Base-by-base conservation (phyloP, 2,113 vertebrate species). In the Jaculus jaculus region DNA sequence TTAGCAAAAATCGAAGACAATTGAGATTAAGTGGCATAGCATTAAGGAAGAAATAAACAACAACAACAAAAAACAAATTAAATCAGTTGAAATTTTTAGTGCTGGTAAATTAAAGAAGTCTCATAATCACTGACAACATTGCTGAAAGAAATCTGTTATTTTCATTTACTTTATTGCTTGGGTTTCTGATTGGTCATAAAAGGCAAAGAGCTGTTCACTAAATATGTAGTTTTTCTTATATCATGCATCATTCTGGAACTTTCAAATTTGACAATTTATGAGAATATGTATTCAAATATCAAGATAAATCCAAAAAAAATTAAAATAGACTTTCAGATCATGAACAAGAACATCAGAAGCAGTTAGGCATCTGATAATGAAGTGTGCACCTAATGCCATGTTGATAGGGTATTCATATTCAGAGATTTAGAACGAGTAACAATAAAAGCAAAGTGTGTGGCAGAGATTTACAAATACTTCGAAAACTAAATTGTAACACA, bases 131-230 rank as follows among this genome's bases (percentile, higher is more conserved):
- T 63, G 30, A 20, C 39, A 86, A 79, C 17, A 15, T 39, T 4
- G 6, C 82, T 83, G 21, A 10, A 39, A 79, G 79, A 78, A 77
- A 3, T 37, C 18, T n/a, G 5, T 94, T 17, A 54, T 63, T 80
- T 80, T 73, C 54, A 63, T 85, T 66, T 60, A 30, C 28, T 78
- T 92, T 39, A 74, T 83, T 61, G 66, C 32, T 42, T 74, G 9
- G 7, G 24, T 81, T 90, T 90, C 24, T 82, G 58, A 88, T n/a
- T n/a, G n/a, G n/a, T 54, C 61, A 54, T 65, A 69, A 92, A 91
- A 80, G n/a, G n/a, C 54, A 34, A 4, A 58, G 21, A 72, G 23
- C 4, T 54, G 3, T 42, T 90, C 10, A 86, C 20, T 20, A 75
- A 84, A 8, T 5, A 26, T 54, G 84, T 1, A n/a, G n/a, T n/a